phyloP scores from a whole-genome alignment of 2,113 vertebrate genomes.

The Phasianus colchicus region DNA sequence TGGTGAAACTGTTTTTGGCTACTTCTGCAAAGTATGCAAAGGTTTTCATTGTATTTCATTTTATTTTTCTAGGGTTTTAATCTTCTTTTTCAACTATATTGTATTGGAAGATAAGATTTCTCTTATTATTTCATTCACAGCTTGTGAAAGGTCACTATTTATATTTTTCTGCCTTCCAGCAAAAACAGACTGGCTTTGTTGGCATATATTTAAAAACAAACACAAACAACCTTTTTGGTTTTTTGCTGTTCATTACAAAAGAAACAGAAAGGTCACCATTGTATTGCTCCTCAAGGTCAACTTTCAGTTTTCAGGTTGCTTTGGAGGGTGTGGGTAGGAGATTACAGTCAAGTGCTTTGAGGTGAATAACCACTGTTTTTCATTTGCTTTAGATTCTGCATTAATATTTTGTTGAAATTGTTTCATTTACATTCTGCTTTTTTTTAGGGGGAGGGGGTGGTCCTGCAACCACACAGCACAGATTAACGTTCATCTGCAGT shows the following conservation, averaged over 20 bases:
- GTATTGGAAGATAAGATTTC: not conserved
- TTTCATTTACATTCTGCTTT: constrained; percentile 3
- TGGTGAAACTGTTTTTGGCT: not conserved
- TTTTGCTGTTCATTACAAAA: not conserved
- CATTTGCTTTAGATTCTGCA: not conserved
- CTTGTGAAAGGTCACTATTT: not conserved
- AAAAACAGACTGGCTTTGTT: constrained; percentile 41
- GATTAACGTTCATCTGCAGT: not conserved
- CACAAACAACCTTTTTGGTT: not conserved
- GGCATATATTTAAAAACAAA: constrained; percentile 12
- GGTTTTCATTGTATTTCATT: not conserved
- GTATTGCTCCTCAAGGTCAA: constrained; percentile 3
- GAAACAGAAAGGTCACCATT: not conserved
- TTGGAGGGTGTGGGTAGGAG: constrained; percentile 25
- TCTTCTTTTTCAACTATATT: not conserved
- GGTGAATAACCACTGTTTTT: not conserved
- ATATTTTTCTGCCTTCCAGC: constrained; percentile 40
- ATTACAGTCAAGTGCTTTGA: not conserved
- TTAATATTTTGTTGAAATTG: not conserved
- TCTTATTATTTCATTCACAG: not conserved
- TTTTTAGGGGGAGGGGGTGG: not conserved
- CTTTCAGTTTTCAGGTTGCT: constrained; percentile 39
- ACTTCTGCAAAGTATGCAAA: not conserved
- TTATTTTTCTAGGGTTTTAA: not conserved
- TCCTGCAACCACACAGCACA: not conserved